Evolutionary conservation across 2,888 invertebrate genomes (phyloP), one percentile per base, ranked within the genome.

Genomic region (Sepioteuthis lessoniana): DNA sequence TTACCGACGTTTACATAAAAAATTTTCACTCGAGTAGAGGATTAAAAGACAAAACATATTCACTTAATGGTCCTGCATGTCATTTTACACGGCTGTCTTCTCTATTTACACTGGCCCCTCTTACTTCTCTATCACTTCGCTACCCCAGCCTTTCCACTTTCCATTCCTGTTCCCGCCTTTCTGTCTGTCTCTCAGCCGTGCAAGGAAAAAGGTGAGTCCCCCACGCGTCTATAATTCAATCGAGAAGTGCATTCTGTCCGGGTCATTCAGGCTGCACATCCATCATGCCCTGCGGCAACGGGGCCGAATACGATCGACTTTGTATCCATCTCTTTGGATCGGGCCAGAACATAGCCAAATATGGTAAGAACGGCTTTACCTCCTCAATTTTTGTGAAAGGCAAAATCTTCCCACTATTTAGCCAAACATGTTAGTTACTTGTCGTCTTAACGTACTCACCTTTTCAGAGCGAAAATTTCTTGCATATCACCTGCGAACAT

Each of bases 211-310:
- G 76, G 76, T 35, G 76, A 76, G 76, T 76, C n/a, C n/a, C 16
- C n/a, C 76, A 76, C 76, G 76, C 76, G 76, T 76, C 76, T 76
- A 76, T 76, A 76, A 76, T 76, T 76, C 76, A 35, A 76, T 76
- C n/a, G 76, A 76, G n/a, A 76, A n/a, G 35, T n/a, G n/a, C 76
- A 16, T 76, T n/a, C 76, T 76, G 76, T 76, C 76, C 76, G 19
- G 76, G 16, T 76, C 35, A 76, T 16, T 76, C 76, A 76, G 76
- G n/a, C n/a, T 35, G 35, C 3, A 2, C 76, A 76, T 76, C n/a
- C 76, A 76, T 76, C 76, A 76, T 19, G n/a, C 76, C n/a, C 35
- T 35, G n/a, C n/a, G 19, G 76, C 35, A 76, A 76, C 10, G 16
- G n/a, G 76, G 4, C 13, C 16, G 35, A n/a, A n/a, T n/a, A 35